Evolutionary conservation across 2,113 vertebrate species (phyloP).

Genomic region (Zosterops pallidus): DNA sequence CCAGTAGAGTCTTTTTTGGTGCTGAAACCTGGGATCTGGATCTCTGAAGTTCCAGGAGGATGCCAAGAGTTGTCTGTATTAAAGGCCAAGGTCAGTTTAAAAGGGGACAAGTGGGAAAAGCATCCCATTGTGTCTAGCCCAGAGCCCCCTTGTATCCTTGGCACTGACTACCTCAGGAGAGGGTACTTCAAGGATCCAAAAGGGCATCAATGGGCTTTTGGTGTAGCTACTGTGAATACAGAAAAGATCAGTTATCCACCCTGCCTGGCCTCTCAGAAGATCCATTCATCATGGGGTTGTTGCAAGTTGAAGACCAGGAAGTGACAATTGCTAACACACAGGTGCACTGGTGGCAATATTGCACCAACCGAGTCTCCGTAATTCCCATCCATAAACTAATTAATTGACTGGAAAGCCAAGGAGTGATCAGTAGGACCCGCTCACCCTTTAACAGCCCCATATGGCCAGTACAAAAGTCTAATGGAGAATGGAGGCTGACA

Average conservation of each 20-base stretch:
- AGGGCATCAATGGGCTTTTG: not conserved
- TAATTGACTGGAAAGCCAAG: not conserved
- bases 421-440: not conserved
- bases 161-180: not conserved
- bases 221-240: not conserved
- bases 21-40: not conserved
- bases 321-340: not conserved
- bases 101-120: not conserved
- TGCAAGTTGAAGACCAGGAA: not conserved
- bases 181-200: not conserved
- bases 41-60: not conserved
- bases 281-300: not conserved
- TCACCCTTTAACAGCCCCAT: not conserved
- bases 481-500: not conserved
- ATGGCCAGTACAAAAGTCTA: not conserved
- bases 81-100: not conserved
- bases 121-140: not conserved
- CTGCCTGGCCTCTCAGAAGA: not conserved
- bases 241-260: not conserved
- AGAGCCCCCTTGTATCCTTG: not conserved
- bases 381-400: not conserved
- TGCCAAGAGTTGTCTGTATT: not conserved
- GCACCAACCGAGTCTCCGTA: not conserved
- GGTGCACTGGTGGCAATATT: not conserved
- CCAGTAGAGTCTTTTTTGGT: not conserved